Evolutionary conservation across 2,797 vertebrate genomes (phyloP).

Genomic region (Calcarius lapponicus): DNA sequence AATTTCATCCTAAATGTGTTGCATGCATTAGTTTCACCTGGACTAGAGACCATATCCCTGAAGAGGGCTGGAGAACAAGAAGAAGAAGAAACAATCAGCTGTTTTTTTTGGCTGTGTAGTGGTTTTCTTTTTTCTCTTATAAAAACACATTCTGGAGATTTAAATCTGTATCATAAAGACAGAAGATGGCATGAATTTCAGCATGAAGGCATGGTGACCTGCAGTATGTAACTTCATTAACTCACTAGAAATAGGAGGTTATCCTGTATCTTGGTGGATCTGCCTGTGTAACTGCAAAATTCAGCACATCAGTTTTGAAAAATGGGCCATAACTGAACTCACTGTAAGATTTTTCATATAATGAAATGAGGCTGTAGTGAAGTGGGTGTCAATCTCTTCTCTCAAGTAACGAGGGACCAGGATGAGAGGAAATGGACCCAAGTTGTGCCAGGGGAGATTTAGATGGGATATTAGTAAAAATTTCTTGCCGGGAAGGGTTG

Average conservation of each 20-base stretch:
- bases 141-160: background rate
- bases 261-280: background rate
- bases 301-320: background rate
- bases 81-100: background rate
- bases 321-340: background rate
- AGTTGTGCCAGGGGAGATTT: background rate
- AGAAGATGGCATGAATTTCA: background rate
- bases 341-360: background rate
- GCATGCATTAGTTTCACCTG: background rate
- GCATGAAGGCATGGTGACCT: background rate
- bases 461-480: background rate
- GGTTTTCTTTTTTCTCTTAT: background rate
- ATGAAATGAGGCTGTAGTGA: rapidly evolving
- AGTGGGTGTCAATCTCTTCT: background rate
- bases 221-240: background rate
- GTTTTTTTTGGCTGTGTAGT: background rate
- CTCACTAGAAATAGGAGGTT: background rate
- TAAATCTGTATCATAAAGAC: background rate
- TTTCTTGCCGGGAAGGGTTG: background rate
- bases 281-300: background rate
- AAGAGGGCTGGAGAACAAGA: background rate
- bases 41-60: rapidly evolving
- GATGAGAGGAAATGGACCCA: background rate
- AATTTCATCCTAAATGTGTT: background rate
- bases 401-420: background rate